Conservation (phyloP, 2,113 vertebrate species). For the Willisornis vidua region DNA sequence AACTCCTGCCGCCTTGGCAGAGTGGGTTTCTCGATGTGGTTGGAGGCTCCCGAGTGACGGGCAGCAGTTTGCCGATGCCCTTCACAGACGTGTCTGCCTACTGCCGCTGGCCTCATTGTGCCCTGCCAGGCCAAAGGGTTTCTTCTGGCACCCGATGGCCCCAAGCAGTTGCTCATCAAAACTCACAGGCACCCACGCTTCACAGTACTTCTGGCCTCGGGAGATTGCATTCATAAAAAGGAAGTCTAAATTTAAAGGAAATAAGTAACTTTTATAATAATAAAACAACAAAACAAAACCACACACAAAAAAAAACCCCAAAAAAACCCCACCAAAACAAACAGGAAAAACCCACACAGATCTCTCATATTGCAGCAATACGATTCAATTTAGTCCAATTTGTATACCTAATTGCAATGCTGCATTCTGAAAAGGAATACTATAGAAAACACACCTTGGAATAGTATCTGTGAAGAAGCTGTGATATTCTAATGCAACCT, state of each 20-base stretch:
- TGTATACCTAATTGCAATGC: neutral
- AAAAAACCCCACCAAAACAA: neutral
- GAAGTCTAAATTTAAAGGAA: neutral
- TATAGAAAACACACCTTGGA: neutral
- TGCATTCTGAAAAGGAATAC: neutral
- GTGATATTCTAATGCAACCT: neutral
- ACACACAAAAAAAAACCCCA: too few species aligned
- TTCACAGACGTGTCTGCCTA: fast-evolving
- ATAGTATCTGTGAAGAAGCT: neutral
- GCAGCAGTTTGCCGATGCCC: neutral
- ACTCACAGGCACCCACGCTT: neutral
- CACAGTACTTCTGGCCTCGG: neutral
- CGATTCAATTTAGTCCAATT: neutral
- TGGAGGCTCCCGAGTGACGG: neutral
- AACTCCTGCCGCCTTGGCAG: neutral
- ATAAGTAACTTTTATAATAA: too few species aligned
- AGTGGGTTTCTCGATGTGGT: neutral
- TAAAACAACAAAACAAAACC: neutral
- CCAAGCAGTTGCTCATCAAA: neutral
- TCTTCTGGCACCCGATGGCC: neutral
- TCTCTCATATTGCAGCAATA: neutral
- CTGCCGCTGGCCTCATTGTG: neutral
- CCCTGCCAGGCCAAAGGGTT: neutral
- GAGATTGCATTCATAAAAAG: neutral
- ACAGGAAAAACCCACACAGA: neutral